Base-by-base conservation (phyloP, 2,888 invertebrate species). In the Cecidostiba fungosa region DNA sequence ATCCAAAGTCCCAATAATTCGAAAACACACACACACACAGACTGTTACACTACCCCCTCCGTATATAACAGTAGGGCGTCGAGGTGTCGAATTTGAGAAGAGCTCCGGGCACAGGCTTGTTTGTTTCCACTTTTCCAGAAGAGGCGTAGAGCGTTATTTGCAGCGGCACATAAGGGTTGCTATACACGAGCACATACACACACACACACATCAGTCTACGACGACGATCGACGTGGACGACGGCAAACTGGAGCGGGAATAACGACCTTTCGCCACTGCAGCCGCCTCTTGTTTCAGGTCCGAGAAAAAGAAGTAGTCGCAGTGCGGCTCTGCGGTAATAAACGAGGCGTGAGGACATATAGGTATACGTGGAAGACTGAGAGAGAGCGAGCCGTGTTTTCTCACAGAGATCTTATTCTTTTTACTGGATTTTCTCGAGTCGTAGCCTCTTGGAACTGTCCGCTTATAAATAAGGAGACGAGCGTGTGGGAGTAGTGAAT, bases 231-330 rank as follows among this genome's bases (percentile, higher is more conserved):
- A 79, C 12, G 43, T 43, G 4, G 19, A 39, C 54, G 43, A 50
- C 36, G 47, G 47, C 26, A n/a, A 50, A 12, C 23, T 32, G 16
- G 36, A 32, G 36, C 2, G 70, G 69, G 89, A 90, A 90, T 92
- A 92, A 92, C 91, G 91, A 92, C 89, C 90, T 90, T 88, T 90
- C 89, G 91, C 91, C 91, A 90, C 90, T 88, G 39, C n/a, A n/a
- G n/a, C 19, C 29, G 89, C 91, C 32, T 92, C 92, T 91, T 91
- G 90, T 93, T 92, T 92, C 92, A 91, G 85, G 88, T 89, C 88
- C 88, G 88, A 88, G 87, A 87, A 90, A 88, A 88, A 89, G 88
- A 47, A 29, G 36, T 16, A 29, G 23, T 26, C 16, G 16, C 8
- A 19, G n/a, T 2, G 23, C 19, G n/a, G 66, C 59, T 50, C 59